Evolutionary conservation across 1,140 invertebrate species (phyloP).

Genomic region (Harpegnathos saltator): DNA sequence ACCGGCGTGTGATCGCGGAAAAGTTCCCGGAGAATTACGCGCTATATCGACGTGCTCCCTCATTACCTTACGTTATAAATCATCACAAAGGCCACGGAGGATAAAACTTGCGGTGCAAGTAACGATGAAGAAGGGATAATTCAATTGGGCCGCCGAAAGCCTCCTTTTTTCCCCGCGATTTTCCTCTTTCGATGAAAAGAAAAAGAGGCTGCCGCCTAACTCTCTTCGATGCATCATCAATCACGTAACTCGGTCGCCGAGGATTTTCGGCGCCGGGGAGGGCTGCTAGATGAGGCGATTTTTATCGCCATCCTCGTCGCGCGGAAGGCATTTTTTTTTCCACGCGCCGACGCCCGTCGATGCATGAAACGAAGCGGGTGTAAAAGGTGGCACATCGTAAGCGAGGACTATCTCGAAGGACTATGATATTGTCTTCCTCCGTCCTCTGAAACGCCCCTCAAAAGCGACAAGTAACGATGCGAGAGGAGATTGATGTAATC

Average conservation of each 20-base stretch:
- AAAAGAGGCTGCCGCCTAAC: not conserved
- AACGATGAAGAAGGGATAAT: not conserved
- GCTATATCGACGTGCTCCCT: no score
- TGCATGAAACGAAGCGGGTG: conserved; percentile 39
- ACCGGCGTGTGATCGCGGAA: no score
- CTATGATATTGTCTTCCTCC: not conserved
- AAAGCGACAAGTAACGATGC: conserved; percentile 13
- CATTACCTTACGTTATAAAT: not conserved
- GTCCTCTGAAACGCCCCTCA: not conserved
- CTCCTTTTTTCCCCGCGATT: not conserved
- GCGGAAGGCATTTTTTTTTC: conserved; percentile 38
- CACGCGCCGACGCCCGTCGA: not conserved
- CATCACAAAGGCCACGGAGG: not conserved
- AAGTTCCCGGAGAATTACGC: no score
- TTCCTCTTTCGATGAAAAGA: not conserved
- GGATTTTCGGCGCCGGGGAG: conserved; percentile 35
- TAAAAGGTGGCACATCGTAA: not conserved
- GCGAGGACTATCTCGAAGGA: conserved; percentile 7
- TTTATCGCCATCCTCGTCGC: conserved; percentile 37
- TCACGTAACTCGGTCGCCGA: conserved; percentile 32
- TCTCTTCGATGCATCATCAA: conserved; percentile 40
- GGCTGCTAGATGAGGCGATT: conserved; percentile 38
- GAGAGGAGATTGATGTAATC: conserved; percentile 14
- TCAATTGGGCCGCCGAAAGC: conserved; percentile 10
- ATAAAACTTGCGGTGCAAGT: not conserved